A percentile compares a stretch with the other conserved stretches of the same genome.
Evolutionary conservation across 2,113 vertebrate species (phyloP).

Genomic region (Grammomys surdaster): DNA sequence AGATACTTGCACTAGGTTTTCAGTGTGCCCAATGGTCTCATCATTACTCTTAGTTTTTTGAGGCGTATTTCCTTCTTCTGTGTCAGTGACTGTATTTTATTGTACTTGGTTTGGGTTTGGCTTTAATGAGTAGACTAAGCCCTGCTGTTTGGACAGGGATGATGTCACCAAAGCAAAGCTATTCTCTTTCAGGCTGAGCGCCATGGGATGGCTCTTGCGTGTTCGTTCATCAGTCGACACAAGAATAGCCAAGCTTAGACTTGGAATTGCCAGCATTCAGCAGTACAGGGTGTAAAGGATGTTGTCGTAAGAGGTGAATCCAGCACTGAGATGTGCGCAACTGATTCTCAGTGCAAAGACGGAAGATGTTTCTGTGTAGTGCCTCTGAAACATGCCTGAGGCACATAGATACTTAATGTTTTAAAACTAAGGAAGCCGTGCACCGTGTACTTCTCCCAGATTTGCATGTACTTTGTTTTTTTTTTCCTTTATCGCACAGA

Average conservation of each 20-base stretch:
- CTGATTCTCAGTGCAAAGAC: not conserved
- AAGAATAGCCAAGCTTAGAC: not conserved
- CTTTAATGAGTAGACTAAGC: not conserved
- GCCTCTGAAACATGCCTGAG: not conserved
- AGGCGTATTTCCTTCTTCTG: not conserved
- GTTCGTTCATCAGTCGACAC: rapidly evolving
- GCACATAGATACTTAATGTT: not conserved
- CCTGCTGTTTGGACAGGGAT: not conserved
- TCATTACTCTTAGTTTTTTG: not conserved
- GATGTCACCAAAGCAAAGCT: not conserved
- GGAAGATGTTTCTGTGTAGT: not conserved
- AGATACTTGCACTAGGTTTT: not conserved
- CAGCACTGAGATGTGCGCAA: rapidly evolving
- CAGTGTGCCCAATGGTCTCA: not conserved
- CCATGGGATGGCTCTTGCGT: not conserved
- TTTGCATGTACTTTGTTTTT: not conserved
- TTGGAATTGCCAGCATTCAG: rapidly evolving
- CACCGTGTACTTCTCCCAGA: not conserved
- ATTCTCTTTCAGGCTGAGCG: not conserved
- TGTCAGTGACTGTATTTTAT: not conserved
- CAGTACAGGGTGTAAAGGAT: not conserved
- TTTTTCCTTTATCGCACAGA: not conserved
- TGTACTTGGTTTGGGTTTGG: not conserved
- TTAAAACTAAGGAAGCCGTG: not conserved
- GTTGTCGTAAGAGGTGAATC: too few species aligned